phyloP scores from a whole-genome alignment of 2,113 vertebrate genomes.

The Alosa alosa region DNA sequence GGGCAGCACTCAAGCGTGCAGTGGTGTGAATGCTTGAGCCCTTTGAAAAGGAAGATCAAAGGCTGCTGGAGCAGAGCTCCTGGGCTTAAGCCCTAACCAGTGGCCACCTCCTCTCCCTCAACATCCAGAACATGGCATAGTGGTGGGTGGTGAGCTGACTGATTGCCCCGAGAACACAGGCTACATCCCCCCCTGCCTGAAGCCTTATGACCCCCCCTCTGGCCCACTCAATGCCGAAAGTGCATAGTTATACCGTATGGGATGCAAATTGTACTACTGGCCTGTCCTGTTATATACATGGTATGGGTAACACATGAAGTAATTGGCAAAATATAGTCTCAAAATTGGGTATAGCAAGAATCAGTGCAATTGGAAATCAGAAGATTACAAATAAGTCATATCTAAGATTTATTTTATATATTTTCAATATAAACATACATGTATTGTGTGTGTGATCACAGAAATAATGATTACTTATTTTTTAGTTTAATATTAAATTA shows the following conservation, averaged over 20 bases:
- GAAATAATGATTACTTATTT: background rate
- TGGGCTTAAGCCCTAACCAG: conserved; percentile 66
- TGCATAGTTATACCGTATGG: conserved; percentile 38
- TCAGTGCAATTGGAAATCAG: background rate
- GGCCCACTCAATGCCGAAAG: conserved; percentile 33
- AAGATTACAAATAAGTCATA: too few species aligned
- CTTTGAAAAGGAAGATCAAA: conserved; percentile 73
- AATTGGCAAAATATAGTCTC: background rate
- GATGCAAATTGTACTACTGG: conserved; percentile 12
- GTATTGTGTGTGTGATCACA: background rate
- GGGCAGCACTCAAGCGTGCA: conserved; percentile 63
- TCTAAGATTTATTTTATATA: too few species aligned
- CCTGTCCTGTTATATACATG: conserved; percentile 54
- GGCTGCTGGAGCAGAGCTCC: conserved; percentile 56
- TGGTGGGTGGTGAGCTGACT: conserved; percentile 74
- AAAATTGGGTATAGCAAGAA: conserved; percentile 42
- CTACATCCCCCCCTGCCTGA: conserved; percentile 52
- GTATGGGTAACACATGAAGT: background rate
- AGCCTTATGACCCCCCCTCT: conserved; percentile 50
- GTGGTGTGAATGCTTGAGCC: conserved; percentile 65
- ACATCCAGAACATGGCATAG: conserved; percentile 65
- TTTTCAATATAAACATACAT: too few species aligned
- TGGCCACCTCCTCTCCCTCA: conserved; percentile 51
- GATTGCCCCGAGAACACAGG: conserved; percentile 67
- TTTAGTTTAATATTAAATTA: background rate